Percentiles rank a stretch among this genome's conserved stretches.
Evolutionary conservation across 2,888 invertebrate genomes (phyloP).

Genomic region (Meiosimyza decipiens): DNA sequence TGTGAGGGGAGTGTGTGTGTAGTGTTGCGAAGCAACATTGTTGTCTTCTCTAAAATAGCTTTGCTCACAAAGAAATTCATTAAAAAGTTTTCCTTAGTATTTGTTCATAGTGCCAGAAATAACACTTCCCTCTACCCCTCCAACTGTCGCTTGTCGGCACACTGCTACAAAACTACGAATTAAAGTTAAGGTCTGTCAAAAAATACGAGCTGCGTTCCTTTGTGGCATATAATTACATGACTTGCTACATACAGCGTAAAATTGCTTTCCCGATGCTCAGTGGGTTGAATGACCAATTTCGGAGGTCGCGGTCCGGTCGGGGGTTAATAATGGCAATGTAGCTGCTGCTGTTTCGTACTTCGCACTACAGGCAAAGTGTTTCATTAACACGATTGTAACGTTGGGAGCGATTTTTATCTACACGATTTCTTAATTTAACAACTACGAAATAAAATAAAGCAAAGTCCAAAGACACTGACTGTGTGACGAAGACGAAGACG

Average conservation of each 20-base stretch:
- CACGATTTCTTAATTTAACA: conserved; percentile 39
- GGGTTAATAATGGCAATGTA: conserved; percentile 8
- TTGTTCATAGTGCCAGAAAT: conserved; percentile 35
- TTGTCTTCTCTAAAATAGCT: conserved; percentile 10
- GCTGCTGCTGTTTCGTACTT: background rate
- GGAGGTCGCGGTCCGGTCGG: conserved; percentile 16
- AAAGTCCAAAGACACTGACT: background rate
- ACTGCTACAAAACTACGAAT: background rate
- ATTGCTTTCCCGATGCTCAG: conserved; percentile 25
- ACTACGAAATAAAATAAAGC: conserved; percentile 2
- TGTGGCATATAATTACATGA: conserved; percentile 36
- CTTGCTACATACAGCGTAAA: conserved; percentile 34
- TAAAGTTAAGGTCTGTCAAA: conserved; percentile 25
- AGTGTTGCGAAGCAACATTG: background rate
- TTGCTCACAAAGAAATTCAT: conserved; percentile 33
- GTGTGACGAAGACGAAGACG: conserved; percentile 7
- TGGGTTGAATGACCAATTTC: background rate
- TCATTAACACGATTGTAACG: conserved; percentile 41
- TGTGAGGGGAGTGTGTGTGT: background rate
- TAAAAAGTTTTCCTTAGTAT: conserved; percentile 36
- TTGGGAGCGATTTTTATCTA: conserved; percentile 29
- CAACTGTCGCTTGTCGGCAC: background rate
- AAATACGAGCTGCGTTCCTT: conserved; percentile 31
- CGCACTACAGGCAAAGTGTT: conserved; percentile 38
- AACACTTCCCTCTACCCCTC: conserved; percentile 13